Evolutionary conservation across 2,797 vertebrate species (phyloP).

Genomic region (Oreochromis grahami): DNA sequence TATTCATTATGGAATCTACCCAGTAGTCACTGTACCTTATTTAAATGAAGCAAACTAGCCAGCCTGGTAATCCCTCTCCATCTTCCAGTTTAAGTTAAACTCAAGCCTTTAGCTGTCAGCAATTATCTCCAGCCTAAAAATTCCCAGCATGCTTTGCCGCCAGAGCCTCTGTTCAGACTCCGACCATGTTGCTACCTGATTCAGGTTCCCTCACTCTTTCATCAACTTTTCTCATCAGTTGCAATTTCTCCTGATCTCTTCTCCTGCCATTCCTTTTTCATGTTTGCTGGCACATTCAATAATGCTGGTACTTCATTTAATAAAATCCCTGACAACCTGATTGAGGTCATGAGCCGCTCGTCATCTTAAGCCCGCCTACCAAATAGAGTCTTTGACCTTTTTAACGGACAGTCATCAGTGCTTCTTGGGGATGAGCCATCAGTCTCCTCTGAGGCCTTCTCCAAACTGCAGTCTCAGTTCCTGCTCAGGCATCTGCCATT

Average conservation of each 20-base stretch:
- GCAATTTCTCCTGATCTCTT: neutral
- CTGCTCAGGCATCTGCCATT: neutral
- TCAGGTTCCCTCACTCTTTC: neutral
- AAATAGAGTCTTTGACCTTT: too few species aligned
- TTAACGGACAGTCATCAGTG: too few species aligned
- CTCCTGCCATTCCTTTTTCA: too few species aligned
- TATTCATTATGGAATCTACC: neutral
- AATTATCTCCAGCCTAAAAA: neutral
- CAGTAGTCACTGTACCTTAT: neutral
- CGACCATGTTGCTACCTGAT: accelerated
- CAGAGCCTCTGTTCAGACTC: accelerated
- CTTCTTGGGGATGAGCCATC: too few species aligned
- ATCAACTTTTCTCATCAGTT: neutral
- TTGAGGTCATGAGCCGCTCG: too few species aligned
- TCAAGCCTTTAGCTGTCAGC: neutral
- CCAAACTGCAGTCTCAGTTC: neutral
- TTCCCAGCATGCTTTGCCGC: accelerated
- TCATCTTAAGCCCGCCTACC: too few species aligned
- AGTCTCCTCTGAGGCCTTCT: too few species aligned
- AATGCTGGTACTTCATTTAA: too few species aligned
- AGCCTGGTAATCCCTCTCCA: neutral
- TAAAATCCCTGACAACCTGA: too few species aligned
- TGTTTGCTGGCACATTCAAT: too few species aligned
- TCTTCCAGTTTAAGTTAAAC: accelerated
- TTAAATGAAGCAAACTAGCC: neutral